These are phyloP conservation scores for Echiichthys vipera DNA, from an alignment of 2,797 vertebrate species.

Conservation along the genomic window DNA sequence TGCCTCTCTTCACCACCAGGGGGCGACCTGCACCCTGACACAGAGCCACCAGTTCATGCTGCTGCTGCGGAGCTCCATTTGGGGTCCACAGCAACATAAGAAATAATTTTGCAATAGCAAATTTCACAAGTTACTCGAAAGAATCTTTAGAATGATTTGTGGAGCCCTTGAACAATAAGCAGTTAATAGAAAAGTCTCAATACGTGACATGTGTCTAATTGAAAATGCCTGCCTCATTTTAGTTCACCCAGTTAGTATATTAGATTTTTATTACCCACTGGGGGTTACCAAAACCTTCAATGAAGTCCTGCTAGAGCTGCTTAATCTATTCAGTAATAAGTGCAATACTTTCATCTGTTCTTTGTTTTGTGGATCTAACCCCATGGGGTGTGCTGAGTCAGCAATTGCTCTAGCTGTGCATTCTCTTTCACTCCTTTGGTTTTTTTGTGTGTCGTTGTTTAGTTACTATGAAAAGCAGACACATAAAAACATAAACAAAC, in stretches of 20 bases:
- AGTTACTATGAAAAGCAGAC: conserved; percentile 57
- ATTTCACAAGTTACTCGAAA: background rate
- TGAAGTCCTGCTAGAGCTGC: background rate
- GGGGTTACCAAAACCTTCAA: background rate
- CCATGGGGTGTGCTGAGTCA: conserved; percentile 64
- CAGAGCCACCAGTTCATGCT: conserved; percentile 8
- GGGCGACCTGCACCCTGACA: conserved; percentile 68
- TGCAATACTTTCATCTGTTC: conserved; percentile 52
- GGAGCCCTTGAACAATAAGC: background rate
- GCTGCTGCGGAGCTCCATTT: conserved; percentile 2
- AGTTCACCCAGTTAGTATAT: too few species aligned
- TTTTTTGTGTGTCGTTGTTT: conserved; percentile 34
- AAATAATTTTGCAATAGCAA: background rate
- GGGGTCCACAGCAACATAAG: background rate
- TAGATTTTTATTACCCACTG: background rate
- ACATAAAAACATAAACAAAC: conserved; percentile 55
- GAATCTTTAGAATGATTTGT: background rate
- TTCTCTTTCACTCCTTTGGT: conserved; percentile 28
- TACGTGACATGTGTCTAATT: background rate
- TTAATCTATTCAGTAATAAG: conserved; percentile 44
- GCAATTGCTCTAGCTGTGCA: conserved; percentile 50
- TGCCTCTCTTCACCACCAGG: conserved; percentile 66
- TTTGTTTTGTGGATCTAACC: conserved; percentile 60
- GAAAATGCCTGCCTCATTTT: background rate
- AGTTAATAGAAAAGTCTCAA: background rate